Percentiles rank a stretch among this genome's conserved stretches.
Conservation (phyloP, 2,888 invertebrate genomes). For the Dryadula phaetusa region DNA sequence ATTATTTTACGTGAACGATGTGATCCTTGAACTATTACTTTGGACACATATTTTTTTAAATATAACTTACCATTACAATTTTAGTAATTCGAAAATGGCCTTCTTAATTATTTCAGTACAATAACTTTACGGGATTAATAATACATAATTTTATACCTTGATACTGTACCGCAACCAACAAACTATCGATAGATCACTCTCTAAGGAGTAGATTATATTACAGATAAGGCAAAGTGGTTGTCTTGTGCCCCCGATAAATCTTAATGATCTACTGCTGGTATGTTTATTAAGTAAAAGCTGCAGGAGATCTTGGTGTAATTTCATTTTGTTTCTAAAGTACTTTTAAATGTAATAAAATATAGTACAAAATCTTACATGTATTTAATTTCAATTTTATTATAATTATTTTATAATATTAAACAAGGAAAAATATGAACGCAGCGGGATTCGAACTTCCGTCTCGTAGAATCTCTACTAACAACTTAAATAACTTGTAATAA, state of each 20-base stretch:
- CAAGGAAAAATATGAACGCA: too few relatives aligned
- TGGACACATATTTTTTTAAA: too few relatives aligned
- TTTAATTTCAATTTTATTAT: too few relatives aligned
- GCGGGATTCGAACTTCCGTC: too few relatives aligned
- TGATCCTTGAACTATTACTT: too few relatives aligned
- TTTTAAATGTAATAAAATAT: neutral
- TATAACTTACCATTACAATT: too few relatives aligned
- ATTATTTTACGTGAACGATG: too few relatives aligned
- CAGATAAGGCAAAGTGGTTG: slow-evolving; percentile 41
- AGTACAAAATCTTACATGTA: too few relatives aligned
- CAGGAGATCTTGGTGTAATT: slow-evolving; percentile 25
- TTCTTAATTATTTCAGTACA: neutral
- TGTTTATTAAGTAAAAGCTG: slow-evolving; percentile 37
- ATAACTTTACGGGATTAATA: neutral
- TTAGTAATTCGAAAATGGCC: too few relatives aligned
- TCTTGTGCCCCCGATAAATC: slow-evolving; percentile 44
- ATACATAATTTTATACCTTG: neutral
- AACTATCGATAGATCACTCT: slow-evolving; percentile 36
- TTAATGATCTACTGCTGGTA: slow-evolving; percentile 41
- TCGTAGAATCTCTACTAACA: too few relatives aligned
- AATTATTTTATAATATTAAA: too few relatives aligned
- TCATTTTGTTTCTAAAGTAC: slow-evolving; percentile 16
- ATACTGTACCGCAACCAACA: neutral
- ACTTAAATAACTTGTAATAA: too few relatives aligned
- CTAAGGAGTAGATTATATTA: slow-evolving; percentile 33